Conservation (phyloP, 2,797 vertebrate genomes). For the Trichosurus vulpecula region DNA sequence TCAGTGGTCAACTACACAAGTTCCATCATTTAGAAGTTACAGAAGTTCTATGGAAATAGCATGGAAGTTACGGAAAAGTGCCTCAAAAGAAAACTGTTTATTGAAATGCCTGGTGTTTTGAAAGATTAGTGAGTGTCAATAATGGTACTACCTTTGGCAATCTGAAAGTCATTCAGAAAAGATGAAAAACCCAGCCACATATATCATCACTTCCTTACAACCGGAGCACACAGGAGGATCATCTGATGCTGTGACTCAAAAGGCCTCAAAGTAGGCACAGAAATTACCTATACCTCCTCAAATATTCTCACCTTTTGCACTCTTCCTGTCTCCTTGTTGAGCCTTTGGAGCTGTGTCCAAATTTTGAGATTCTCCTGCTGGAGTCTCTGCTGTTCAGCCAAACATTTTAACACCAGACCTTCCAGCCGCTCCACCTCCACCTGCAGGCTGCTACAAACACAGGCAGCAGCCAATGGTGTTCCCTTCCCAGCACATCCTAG, state of each 20-base stretch:
- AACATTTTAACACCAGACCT: conserved; percentile 83
- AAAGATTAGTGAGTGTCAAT: neutral
- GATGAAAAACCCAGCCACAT: conserved; percentile 21
- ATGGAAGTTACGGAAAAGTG: conserved; percentile 29
- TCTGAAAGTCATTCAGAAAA: neutral
- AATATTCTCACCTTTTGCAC: conserved; percentile 87
- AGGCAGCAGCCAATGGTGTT: conserved; percentile 71
- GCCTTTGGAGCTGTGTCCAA: conserved; percentile 83
- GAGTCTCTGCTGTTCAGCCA: conserved; percentile 85
- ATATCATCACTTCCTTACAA: neutral
- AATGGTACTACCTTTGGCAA: neutral
- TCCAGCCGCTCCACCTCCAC: conserved; percentile 81
- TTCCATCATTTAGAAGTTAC: neutral
- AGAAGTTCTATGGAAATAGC: conserved; percentile 15
- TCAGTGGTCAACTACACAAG: conserved; percentile 29
- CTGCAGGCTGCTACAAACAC: conserved; percentile 83
- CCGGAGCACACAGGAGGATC: neutral
- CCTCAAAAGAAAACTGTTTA: conserved; percentile 37
- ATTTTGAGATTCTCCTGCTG: conserved; percentile 84
- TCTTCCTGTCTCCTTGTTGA: conserved; percentile 83
- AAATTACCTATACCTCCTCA: conserved; percentile 43
- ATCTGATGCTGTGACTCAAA: conserved; percentile 36
- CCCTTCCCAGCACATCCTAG: conserved; percentile 77
- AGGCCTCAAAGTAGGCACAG: conserved; percentile 40
- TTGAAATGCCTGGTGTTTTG: conserved; percentile 17